These are phyloP conservation scores for Pedicia rivosa DNA, from an alignment of 2,888 invertebrate species.

Conservation along the genomic window DNA sequence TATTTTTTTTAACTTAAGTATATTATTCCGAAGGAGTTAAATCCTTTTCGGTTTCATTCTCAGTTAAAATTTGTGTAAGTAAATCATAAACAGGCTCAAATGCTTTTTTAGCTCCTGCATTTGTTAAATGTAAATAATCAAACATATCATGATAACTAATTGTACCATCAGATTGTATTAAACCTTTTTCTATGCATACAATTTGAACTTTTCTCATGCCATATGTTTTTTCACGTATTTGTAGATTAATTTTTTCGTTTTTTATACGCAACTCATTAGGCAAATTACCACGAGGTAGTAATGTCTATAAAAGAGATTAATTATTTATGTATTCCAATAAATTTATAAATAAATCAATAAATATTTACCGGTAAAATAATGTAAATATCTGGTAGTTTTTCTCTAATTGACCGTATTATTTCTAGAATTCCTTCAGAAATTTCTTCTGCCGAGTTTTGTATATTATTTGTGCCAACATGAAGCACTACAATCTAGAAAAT, in stretches of 20 bases:
- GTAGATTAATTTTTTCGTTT: constrained; percentile 55
- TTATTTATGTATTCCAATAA: background rate
- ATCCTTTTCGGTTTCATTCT: constrained; percentile 59
- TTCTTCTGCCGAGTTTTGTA: constrained; percentile 61
- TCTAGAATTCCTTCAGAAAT: constrained; percentile 66
- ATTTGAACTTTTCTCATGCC: constrained; percentile 57
- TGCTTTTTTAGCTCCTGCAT: constrained; percentile 71
- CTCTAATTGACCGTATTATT: constrained; percentile 55
- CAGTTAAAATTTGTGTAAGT: constrained; percentile 56
- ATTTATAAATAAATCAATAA: constrained; percentile 3
- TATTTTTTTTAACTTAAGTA: too few species aligned
- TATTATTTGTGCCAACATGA: constrained; percentile 80
- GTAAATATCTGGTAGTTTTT: constrained; percentile 63
- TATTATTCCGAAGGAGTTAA: constrained; percentile 52
- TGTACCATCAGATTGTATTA: constrained; percentile 59
- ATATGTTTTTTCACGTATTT: constrained; percentile 45
- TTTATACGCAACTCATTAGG: constrained; percentile 69
- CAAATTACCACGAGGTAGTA: constrained; percentile 74
- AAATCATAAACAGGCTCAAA: constrained; percentile 74
- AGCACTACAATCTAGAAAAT: constrained; percentile 60
- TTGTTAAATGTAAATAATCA: constrained; percentile 77
- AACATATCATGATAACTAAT: constrained; percentile 85
- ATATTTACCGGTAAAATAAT: constrained; percentile 72
- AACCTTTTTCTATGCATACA: constrained; percentile 62
- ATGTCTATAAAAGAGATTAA: constrained; percentile 44